Evolutionary conservation across 2,797 vertebrate genomes (phyloP).

Genomic region (Vireo griseus): DNA sequence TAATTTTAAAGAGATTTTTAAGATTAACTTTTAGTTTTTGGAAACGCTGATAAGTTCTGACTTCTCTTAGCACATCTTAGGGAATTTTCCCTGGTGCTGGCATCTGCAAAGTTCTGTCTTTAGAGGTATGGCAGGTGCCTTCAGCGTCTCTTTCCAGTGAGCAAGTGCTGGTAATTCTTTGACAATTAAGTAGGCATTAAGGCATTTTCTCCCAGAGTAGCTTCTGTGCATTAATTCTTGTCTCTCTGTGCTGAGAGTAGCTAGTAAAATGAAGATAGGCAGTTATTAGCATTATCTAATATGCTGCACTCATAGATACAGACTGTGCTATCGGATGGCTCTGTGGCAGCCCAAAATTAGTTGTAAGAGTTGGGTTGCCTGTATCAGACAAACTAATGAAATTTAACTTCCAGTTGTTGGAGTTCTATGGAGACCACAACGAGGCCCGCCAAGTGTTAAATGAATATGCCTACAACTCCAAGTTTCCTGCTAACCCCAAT

Average conservation of each 20-base stretch:
- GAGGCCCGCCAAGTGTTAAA: conserved; percentile 79
- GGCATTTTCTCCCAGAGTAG: background rate
- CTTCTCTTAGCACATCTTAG: background rate
- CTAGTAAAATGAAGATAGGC: background rate
- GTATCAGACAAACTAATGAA: background rate
- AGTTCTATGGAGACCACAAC: conserved; percentile 80
- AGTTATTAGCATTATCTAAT: background rate
- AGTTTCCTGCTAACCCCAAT: conserved; percentile 90
- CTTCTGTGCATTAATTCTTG: background rate
- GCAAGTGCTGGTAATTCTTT: background rate
- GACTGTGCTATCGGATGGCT: background rate
- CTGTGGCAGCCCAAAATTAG: background rate
- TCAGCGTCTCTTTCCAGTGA: background rate
- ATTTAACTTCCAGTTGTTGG: conserved; percentile 81
- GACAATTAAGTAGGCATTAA: background rate
- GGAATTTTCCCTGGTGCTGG: background rate
- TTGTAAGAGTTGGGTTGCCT: background rate
- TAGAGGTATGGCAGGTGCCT: background rate
- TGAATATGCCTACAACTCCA: conserved; percentile 84
- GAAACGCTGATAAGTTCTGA: background rate
- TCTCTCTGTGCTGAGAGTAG: background rate
- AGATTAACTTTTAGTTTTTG: background rate
- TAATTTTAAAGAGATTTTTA: background rate
- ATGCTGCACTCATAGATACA: background rate
- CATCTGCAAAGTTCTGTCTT: background rate